Conservation (phyloP, 2,888 invertebrate species). For the Ellobium chinense region DNA sequence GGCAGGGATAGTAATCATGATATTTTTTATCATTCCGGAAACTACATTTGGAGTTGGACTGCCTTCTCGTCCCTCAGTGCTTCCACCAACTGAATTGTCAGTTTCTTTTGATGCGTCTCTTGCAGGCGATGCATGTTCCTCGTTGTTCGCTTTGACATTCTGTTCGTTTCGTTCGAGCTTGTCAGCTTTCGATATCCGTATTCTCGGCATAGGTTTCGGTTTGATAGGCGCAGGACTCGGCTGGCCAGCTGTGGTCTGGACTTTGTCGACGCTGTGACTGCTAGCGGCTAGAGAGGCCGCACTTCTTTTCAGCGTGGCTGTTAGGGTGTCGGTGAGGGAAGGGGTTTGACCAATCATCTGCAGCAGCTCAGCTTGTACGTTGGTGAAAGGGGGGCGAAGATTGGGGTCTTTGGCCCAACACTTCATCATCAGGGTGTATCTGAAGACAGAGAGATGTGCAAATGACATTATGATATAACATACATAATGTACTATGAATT, state of each 20-base stretch:
- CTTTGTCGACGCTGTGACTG: not conserved
- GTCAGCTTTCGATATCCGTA: not conserved
- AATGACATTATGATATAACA: too few relatives aligned
- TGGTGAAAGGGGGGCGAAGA: constrained; percentile 39
- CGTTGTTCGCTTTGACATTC: not conserved
- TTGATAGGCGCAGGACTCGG: not conserved
- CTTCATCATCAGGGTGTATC: constrained; percentile 47
- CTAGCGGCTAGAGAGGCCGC: not conserved
- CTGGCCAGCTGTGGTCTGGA: not conserved
- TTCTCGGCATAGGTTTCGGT: not conserved
- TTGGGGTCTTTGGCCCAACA: constrained; percentile 48
- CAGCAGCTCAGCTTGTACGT: constrained; percentile 22
- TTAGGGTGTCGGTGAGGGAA: not conserved
- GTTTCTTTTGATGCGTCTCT: too few relatives aligned
- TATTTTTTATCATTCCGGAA: not conserved
- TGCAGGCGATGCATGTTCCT: not conserved
- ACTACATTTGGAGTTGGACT: not conserved
- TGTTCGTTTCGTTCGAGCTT: not conserved
- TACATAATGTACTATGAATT: too few relatives aligned
- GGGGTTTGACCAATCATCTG: constrained; percentile 21
- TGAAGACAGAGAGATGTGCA: constrained; percentile 2
- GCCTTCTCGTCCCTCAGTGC: not conserved
- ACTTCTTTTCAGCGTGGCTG: not conserved
- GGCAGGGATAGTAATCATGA: constrained; percentile 25
- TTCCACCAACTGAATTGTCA: not conserved